Percentiles rank a stretch among this genome's conserved stretches.
phyloP scores from a whole-genome alignment of 2,888 invertebrate genomes.

The Hypomecis punctinalis region DNA sequence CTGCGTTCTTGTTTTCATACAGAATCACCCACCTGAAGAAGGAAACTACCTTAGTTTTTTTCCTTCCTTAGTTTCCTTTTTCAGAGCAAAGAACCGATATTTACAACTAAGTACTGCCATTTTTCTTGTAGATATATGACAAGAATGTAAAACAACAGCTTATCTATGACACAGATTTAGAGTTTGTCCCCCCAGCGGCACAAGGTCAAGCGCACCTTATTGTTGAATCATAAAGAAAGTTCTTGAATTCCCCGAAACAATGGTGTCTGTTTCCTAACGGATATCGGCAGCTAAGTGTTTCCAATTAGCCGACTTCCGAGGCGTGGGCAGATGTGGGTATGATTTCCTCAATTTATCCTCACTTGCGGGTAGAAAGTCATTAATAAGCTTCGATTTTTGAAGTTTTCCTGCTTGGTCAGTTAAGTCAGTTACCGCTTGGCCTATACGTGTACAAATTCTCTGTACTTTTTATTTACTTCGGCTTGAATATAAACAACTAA shows the following conservation, averaged over 20 bases:
- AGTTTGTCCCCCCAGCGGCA: conserved; percentile 1
- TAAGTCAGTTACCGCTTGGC: neutral
- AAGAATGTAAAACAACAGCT: neutral
- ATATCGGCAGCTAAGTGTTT: conserved; percentile 28
- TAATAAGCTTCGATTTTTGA: conserved; percentile 3
- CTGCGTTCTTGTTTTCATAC: too few species aligned
- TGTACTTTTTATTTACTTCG: too few species aligned
- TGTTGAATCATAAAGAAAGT: conserved; percentile 30
- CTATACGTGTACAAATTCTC: too few species aligned
- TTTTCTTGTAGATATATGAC: too few species aligned
- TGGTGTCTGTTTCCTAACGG: conserved; percentile 28
- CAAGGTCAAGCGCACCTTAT: conserved; percentile 17
- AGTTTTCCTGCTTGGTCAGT: neutral
- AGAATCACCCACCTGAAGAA: too few species aligned
- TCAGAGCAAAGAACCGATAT: too few species aligned
- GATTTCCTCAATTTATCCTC: conserved; percentile 22
- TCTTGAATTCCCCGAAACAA: conserved; percentile 27
- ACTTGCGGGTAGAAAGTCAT: conserved; percentile 6
- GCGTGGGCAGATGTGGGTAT: conserved; percentile 26
- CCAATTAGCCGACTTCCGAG: conserved; percentile 29
- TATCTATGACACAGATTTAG: conserved; percentile 10
- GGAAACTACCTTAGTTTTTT: too few species aligned
- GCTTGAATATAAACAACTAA: neutral
- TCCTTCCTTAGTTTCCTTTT: too few species aligned
- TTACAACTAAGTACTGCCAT: too few species aligned